Conservation (phyloP, 92 coral and sea anemone species). For the Hydrozoanthus gracilis region DNA sequence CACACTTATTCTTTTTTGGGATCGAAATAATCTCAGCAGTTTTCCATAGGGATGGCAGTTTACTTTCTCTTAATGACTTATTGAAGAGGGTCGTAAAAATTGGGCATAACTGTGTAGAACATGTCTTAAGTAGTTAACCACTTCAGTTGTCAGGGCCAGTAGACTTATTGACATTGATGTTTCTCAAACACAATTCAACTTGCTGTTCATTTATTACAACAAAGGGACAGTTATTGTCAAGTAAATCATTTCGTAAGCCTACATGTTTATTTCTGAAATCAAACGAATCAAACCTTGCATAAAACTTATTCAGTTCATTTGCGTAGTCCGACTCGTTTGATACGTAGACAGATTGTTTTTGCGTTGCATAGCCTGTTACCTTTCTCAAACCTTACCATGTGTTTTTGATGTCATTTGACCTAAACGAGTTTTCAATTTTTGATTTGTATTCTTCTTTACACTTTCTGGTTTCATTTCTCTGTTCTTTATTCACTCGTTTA, state of each 20-base stretch:
- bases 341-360: background rate
- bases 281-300: background rate
- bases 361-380: background rate
- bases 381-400: background rate
- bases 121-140: background rate
- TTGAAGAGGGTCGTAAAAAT: background rate
- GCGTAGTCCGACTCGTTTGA: background rate
- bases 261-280: background rate
- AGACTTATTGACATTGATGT: background rate
- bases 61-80: background rate
- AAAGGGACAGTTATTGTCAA: background rate
- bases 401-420: background rate
- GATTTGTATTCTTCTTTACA: constrained; percentile 10
- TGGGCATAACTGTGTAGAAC: background rate
- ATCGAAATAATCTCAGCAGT: background rate
- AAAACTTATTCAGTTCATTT: background rate
- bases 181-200: background rate
- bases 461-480: background rate
- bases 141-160: background rate
- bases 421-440: background rate
- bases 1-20: background rate
- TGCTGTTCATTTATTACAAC: background rate
- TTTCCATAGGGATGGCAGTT: background rate
- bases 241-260: background rate
- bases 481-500: constrained; percentile 5